Percentiles rank a stretch among this genome's conserved stretches.
Evolutionary conservation across 2,113 vertebrate species (phyloP).

Genomic region (Tychaedon coryphoeus): DNA sequence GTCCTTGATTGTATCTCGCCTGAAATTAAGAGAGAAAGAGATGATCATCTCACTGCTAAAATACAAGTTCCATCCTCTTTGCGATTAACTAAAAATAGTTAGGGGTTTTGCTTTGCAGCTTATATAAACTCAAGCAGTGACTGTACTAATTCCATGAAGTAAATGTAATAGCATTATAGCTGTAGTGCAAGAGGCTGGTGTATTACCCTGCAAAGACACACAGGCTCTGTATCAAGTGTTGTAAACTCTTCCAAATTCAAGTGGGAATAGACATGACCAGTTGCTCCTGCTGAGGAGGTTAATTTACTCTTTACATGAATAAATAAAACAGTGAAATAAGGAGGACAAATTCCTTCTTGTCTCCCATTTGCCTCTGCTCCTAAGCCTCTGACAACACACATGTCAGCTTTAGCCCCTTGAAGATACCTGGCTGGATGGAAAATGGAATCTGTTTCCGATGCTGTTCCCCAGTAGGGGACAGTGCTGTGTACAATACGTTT

Average conservation of each 20-base stretch:
- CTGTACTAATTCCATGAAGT: slow-evolving; percentile 64
- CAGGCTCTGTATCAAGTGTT: background rate
- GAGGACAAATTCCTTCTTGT: background rate
- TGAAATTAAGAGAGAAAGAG: slow-evolving; percentile 34
- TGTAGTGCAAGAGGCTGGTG: background rate
- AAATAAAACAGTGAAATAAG: background rate
- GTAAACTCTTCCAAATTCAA: background rate
- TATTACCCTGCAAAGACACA: background rate
- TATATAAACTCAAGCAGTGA: slow-evolving; percentile 54
- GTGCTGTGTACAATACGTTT: slow-evolving; percentile 34
- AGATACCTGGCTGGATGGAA: slow-evolving; percentile 14
- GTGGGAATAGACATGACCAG: background rate
- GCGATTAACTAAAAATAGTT: slow-evolving; percentile 66
- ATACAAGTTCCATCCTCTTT: slow-evolving; percentile 61
- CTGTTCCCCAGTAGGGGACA: slow-evolving; percentile 64
- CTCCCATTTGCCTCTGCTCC: background rate
- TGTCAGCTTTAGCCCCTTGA: background rate
- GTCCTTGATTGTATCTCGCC: slow-evolving; percentile 37
- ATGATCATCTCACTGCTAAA: slow-evolving; percentile 39
- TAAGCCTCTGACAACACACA: background rate
- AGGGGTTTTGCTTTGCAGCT: slow-evolving; percentile 55
- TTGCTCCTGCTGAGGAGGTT: background rate
- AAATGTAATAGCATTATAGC: slow-evolving; percentile 62
- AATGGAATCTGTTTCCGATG: background rate
- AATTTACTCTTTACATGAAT: background rate